Evolutionary conservation across 1,140 invertebrate species (phyloP).

Genomic region (Magallana gigas): DNA sequence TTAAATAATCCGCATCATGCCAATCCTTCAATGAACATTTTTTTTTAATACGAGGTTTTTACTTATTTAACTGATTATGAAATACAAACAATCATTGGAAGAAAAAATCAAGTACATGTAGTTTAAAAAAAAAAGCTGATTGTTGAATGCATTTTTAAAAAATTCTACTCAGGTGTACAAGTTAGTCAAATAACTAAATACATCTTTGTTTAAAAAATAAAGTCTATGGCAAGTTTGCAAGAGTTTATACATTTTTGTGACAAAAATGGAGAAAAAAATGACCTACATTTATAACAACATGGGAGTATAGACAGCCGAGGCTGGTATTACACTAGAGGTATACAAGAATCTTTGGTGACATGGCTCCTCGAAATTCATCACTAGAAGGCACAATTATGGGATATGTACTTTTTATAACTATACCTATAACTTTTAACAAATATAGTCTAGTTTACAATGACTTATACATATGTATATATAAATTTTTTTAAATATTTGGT

Average conservation of each 20-base stretch:
- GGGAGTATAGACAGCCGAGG: neutral
- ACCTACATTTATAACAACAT: neutral
- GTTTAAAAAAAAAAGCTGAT: neutral
- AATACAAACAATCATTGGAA: neutral
- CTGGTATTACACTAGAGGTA: constrained; percentile 4
- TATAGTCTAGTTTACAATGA: constrained; percentile 2
- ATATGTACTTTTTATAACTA: neutral
- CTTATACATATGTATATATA: too few relatives aligned
- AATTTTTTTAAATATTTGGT: neutral
- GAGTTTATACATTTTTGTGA: constrained; percentile 10
- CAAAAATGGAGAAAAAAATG: constrained; percentile 4
- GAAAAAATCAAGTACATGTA: neutral
- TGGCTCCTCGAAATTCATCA: neutral
- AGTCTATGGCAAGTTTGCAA: constrained; percentile 30
- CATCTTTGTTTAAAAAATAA: neutral
- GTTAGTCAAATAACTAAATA: constrained; percentile 12
- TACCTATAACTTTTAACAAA: neutral
- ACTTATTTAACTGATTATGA: neutral
- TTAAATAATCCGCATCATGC: neutral
- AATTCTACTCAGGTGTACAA: neutral
- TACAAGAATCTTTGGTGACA: constrained; percentile 21
- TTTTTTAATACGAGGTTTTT: neutral
- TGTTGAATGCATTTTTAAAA: neutral
- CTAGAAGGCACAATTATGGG: constrained; percentile 15
- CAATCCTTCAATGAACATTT: neutral